Evolutionary conservation across 2,113 vertebrate genomes (phyloP).

Genomic region (Serilophus lunatus): DNA sequence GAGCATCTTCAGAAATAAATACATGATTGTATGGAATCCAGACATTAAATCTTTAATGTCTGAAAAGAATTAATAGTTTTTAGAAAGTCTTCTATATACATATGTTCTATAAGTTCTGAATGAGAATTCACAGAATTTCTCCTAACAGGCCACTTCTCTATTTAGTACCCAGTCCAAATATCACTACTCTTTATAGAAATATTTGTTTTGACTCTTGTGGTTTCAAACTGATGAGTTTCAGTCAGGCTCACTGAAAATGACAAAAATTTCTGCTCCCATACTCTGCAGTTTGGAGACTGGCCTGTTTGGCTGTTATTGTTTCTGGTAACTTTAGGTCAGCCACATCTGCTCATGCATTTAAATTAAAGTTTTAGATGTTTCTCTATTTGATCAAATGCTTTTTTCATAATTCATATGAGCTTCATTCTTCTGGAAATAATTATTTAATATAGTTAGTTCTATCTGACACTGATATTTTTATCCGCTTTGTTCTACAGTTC

Average conservation of each 20-base stretch:
- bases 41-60: neutral
- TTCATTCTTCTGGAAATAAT: constrained; percentile 29
- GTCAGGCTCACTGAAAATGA: neutral
- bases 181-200: neutral
- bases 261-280: neutral
- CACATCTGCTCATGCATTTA: constrained; percentile 67
- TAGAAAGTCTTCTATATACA: neutral
- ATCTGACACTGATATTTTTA: constrained; percentile 54
- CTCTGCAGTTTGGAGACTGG: neutral
- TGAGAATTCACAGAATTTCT: neutral
- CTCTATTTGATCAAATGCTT: constrained; percentile 44
- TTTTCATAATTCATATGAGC: constrained; percentile 52
- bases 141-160: neutral
- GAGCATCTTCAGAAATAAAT: neutral
- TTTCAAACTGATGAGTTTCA: neutral
- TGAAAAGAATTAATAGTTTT: neutral
- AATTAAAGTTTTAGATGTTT: constrained; percentile 62
- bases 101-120: neutral
- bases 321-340: constrained; percentile 35
- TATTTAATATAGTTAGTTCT: constrained; percentile 47
- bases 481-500: constrained; percentile 29
- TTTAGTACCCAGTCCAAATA: neutral
- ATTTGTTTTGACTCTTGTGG: neutral
- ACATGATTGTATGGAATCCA: neutral
- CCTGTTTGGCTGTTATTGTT: neutral